Base-by-base conservation (phyloP, 1,140 invertebrate genomes). In the Teleogryllus occipitalis region DNA sequence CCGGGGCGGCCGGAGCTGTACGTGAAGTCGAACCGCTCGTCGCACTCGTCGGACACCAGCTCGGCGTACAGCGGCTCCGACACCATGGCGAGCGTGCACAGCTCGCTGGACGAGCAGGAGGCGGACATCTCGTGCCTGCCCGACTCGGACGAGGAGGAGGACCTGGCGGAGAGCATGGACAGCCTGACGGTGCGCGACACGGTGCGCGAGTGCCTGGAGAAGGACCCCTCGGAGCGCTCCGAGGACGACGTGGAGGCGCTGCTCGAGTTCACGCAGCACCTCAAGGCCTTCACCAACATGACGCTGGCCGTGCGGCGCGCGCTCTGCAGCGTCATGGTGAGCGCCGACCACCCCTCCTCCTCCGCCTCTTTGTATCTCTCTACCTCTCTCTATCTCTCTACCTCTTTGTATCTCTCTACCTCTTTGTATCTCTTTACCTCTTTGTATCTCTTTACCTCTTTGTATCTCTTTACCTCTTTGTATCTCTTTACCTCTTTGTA, bases 181-280 rank as follows among this genome's bases (percentile, higher is more conserved):
- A 97, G 94, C 85, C 87, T 96, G 80, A 95, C 92, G 80, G 94
- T 97, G 0, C 90, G 96, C 77, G 98, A 99, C 89, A 94, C 95
- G 76, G 97, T 99, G 6, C 89, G 97, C 81, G 98, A 99, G 87
- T 98, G 97, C 85, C 88, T 99, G 77, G 97, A 99, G 85, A 99
- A 99, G 88, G 96, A 98, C 86, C 97, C 97, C 8, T 91, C 92
- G 75, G 96, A 99, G 83, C 89, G 98, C 82, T 95, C 92, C 10
- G 95, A 97, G 82, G 96, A 99, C 81, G 98, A 99, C 85, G 95
- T 99, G 83, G 95, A 98, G 87, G 94, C 94, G 76, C 90, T 99
- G 0, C 87, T 99, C 72, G 98, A 99, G 85, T 99, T 99, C 84
- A 99, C 98, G 14, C 97, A 99, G 86, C 96, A 98, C 85, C 90